Evolutionary conservation across 2,797 vertebrate genomes (phyloP).

Genomic region (Thamnophis elegans): DNA sequence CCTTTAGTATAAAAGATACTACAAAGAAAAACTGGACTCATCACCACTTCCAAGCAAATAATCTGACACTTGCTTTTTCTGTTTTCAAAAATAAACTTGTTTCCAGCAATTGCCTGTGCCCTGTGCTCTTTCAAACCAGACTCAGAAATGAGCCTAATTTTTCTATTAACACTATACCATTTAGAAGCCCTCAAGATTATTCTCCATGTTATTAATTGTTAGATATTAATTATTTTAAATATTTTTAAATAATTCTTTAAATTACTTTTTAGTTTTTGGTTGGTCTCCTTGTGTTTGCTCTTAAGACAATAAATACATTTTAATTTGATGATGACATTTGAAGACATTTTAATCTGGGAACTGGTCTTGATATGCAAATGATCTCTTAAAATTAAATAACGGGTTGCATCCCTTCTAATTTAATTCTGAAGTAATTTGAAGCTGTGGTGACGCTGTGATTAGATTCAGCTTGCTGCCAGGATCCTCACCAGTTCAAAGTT

Average conservation of each 20-base stretch:
- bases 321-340: no score
- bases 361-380: not conserved
- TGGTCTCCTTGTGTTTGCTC: no score
- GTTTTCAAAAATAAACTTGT: no score
- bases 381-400: not conserved
- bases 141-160: no score
- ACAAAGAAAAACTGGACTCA: not conserved
- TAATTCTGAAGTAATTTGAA: not conserved
- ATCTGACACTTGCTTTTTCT: not conserved
- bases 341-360: not conserved
- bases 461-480: no score
- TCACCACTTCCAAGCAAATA: not conserved
- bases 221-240: not conserved
- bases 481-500: no score
- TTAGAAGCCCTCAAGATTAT: not conserved
- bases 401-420: not conserved
- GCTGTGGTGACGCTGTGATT: no score
- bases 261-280: not conserved
- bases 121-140: no score
- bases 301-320: no score
- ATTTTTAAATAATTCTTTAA: not conserved
- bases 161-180: no score
- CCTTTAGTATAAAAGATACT: not conserved
- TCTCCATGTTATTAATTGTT: not conserved
- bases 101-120: no score